A percentile compares a stretch with the other conserved stretches of the same genome.
Conservation (phyloP, 1,140 invertebrate species). For the Drosophila micromelanica region DNA sequence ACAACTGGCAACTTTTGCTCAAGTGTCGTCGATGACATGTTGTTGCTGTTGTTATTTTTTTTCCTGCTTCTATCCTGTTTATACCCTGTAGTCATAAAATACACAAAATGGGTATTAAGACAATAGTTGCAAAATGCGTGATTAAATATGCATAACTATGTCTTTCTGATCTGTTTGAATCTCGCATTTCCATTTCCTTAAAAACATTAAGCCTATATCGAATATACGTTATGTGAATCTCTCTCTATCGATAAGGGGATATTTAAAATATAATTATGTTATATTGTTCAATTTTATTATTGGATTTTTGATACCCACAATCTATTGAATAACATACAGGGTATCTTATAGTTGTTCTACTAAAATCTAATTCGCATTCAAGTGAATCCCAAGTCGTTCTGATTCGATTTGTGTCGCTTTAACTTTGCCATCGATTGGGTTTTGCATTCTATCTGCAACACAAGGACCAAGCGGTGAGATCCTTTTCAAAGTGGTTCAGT, state of each 20-base stretch:
- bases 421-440: slow-evolving; percentile 66
- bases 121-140: too few relatives aligned
- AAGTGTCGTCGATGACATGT: slow-evolving; percentile 62
- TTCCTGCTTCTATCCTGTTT: slow-evolving; percentile 19
- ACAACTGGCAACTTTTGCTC: slow-evolving; percentile 67
- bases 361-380: slow-evolving; percentile 14
- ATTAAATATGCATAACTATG: too few relatives aligned
- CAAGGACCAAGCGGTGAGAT: background rate
- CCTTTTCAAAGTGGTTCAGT: slow-evolving; percentile 31
- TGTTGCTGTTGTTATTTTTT: slow-evolving; percentile 13
- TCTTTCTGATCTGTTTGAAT: too few relatives aligned
- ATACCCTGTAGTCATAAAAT: background rate
- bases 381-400: slow-evolving; percentile 60
- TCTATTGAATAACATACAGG: background rate
- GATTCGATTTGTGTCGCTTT: slow-evolving; percentile 77
- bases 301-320: too few relatives aligned
- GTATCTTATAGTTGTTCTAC: background rate
- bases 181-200: too few relatives aligned
- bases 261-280: too few relatives aligned
- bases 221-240: too few relatives aligned
- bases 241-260: too few relatives aligned
- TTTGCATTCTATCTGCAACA: slow-evolving; percentile 56
- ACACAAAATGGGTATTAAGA: too few relatives aligned
- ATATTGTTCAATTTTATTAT: too few relatives aligned
- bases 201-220: too few relatives aligned